phyloP scores from a whole-genome alignment of 2,888 invertebrate genomes.

The Vesta saturnalis region DNA sequence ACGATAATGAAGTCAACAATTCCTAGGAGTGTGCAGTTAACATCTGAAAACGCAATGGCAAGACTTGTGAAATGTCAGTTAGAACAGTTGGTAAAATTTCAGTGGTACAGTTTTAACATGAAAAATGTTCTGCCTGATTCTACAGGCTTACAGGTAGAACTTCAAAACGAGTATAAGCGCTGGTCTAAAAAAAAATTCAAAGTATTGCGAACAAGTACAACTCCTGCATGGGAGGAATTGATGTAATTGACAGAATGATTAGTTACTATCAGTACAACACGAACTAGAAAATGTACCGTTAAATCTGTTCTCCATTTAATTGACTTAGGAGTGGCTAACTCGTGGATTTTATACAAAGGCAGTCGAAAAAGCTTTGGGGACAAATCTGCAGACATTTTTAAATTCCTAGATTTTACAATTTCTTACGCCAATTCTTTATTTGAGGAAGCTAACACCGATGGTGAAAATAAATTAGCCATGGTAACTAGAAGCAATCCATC shows the following conservation, averaged over 20 bases:
- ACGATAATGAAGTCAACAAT: neutral
- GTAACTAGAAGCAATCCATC: neutral
- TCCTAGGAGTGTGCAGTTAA: neutral
- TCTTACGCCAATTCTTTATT: too few species aligned
- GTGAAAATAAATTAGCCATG: neutral
- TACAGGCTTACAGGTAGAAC: too few species aligned
- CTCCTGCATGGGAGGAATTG: too few species aligned
- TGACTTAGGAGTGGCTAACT: too few species aligned
- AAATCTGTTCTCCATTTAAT: too few species aligned
- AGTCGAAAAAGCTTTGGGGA: neutral
- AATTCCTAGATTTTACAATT: too few species aligned
- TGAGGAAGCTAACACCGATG: neutral
- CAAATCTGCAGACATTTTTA: too few species aligned
- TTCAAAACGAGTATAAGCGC: too few species aligned
- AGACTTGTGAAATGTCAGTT: neutral
- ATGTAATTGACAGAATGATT: neutral
- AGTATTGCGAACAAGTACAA: neutral
- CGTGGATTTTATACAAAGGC: neutral
- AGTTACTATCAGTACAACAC: neutral
- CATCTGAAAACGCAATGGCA: too few species aligned
- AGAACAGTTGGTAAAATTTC: too few species aligned
- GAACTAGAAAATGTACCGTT: too few species aligned
- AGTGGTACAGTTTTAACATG: too few species aligned
- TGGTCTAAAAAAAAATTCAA: neutral
- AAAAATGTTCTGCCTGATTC: neutral